Conservation (phyloP, 2,888 invertebrate genomes). For the Aporophyla nigra region DNA sequence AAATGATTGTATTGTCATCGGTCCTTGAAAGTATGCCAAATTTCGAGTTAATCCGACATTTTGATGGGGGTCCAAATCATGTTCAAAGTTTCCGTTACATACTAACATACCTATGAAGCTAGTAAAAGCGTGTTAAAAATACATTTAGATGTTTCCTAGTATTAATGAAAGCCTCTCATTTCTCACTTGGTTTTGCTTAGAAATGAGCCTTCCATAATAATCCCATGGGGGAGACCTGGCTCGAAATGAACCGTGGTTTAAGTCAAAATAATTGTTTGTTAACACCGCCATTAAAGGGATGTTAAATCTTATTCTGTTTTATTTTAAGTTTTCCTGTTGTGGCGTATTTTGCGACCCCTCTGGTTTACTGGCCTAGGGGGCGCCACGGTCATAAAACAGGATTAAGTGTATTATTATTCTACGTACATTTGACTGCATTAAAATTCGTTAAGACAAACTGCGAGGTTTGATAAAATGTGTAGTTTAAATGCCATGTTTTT, state of each 20-base stretch:
- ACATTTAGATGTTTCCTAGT: background rate
- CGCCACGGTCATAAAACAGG: conserved; percentile 3
- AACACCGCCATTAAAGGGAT: conserved; percentile 67
- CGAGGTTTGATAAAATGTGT: background rate
- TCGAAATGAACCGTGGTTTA: conserved; percentile 52
- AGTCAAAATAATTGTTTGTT: conserved; percentile 75
- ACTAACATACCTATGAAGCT: too few species aligned
- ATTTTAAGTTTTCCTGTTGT: conserved; percentile 44
- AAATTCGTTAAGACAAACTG: conserved; percentile 10
- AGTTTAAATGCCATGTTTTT: background rate
- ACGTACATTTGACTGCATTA: conserved; percentile 18
- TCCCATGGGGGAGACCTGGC: conserved; percentile 47
- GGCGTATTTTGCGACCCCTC: conserved; percentile 2
- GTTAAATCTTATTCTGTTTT: conserved; percentile 50
- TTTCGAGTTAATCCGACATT: too few species aligned
- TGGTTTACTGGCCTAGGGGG: conserved; percentile 29
- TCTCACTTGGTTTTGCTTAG: conserved; percentile 27
- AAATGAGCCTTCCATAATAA: conserved; percentile 3
- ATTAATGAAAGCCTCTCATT: conserved; percentile 23
- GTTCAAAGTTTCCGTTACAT: too few species aligned
- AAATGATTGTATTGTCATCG: too few species aligned
- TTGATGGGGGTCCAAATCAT: too few species aligned
- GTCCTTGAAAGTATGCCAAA: too few species aligned
- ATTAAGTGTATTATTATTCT: conserved; percentile 37
- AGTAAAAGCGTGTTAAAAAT: too few species aligned